Evolutionary conservation across 1,140 invertebrate species (phyloP), one percentile per base, ranked within the genome.

Genomic region (Dendrolimus punctatus): DNA sequence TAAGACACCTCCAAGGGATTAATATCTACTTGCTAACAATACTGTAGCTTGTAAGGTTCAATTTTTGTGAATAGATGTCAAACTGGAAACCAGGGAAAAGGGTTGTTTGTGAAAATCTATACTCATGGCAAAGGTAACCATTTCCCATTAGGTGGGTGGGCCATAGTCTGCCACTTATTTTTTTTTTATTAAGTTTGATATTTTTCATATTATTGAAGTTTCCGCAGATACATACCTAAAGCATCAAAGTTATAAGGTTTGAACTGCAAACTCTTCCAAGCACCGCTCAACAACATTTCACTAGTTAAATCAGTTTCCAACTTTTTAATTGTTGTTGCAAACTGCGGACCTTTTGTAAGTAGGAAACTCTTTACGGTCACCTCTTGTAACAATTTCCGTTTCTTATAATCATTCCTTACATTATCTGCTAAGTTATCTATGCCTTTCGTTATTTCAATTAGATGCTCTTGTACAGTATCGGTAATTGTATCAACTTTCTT

Each of bases 191-290:
- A 37, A 43, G 7, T 9, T 46, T 57, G 38, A 5, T 23, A 9
- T 39, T 42, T 10, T 9, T n/a, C 4, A 8, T 44, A 10, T 37
- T 42, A 4, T 48, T 46, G 38, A 45, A 3, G 6, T 44, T 36
- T 45, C 5, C 8, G 6, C 10, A 49, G 7, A 39, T 40, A 40
- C 51, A 69, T 66, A 70, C 96, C 98, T 62, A 97, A 75, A 10
- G 99, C 96, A 88, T 98, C 92, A 82, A 99, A 99, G 88, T 99
- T 99, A 71, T 99, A 99, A 0, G 94, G 90, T 80, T 99, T 99
- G 88, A 99, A 99, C 64, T 93, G 91, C 63, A 96, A 93, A 0
- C 90, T 89, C 80, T 97, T 95, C 98, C 98, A 99, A n/a, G 92
- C 90, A 4, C 95, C 95, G 65, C 89, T 93, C 9, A 92, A 69